Evolutionary conservation across 2,797 vertebrate species (phyloP), one percentile per base, ranked within the genome.

Genomic region (Erpetoichthys calabaricus): DNA sequence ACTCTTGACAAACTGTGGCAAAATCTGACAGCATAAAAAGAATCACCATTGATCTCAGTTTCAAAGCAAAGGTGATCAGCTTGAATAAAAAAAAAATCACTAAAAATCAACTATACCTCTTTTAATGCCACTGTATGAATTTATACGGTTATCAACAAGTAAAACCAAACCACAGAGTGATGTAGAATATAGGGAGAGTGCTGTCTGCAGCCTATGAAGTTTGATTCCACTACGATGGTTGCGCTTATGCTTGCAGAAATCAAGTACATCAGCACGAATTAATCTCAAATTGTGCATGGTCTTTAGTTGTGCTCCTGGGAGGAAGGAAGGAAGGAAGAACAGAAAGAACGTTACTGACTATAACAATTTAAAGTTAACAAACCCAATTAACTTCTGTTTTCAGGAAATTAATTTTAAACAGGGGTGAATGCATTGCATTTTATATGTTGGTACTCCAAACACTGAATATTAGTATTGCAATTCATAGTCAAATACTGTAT

Each of bases 221-320:
- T 97, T 99, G 4, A 89, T 88, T 0, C 94, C 94, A 0, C 89
- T 83, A 51, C 87, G 89, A 47, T 91, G 88, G 43, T 86, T 84
- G 5, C 87, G 86, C 41, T 90, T 87, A 66, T 99, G 91, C 53
- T 92, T 94, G 61, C 95, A 99, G 75, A 97, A 92, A 65, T 95
- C 92, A 68, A 98, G 68, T 75, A 92, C 83, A 25, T 98, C 89
- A 0, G 94, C 89, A 44, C 92, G 84, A 59, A 97, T 76, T 71
- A 99, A 69, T 6, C 94, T 85, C 70, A 99, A 72, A 60, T 99
- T 99, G 75, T 99, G 95, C 95, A 99, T 99, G 7, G 95, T 99
- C 80, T 99, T 99, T 69, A 98, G 46, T 65, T 98, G 95, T 45
- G 95, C 94, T 57, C 95, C 95, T 98, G 64, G 2, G 51, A 0